A percentile compares a stretch with the other conserved stretches of the same genome.
Evolutionary conservation across 2,113 vertebrate genomes (phyloP).

Genomic region (Columba livia): DNA sequence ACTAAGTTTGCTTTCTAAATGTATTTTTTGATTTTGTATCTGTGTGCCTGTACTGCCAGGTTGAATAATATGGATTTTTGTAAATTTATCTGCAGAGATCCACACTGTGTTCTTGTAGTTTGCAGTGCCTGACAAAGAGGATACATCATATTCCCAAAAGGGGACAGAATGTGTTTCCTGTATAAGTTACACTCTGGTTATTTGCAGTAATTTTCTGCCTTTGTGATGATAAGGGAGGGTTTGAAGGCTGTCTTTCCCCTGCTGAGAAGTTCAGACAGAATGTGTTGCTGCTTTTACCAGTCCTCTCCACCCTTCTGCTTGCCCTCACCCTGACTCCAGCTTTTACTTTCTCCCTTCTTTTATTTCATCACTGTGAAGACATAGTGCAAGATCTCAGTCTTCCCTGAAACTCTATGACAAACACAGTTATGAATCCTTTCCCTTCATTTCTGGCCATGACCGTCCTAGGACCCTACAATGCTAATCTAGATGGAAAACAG

Average conservation of each 20-base stretch:
- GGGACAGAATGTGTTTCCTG: background rate
- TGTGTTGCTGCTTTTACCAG: background rate
- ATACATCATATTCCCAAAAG: background rate
- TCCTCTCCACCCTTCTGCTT: background rate
- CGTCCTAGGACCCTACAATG: accelerated
- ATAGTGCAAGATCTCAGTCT: background rate
- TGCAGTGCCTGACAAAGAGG: background rate
- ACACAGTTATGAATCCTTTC: background rate
- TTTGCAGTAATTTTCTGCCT: background rate
- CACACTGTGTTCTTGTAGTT: background rate
- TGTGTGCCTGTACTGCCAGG: background rate
- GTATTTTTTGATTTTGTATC: background rate
- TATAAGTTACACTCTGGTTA: background rate
- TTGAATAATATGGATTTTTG: background rate
- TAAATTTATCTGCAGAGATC: background rate
- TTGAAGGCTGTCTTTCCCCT: background rate
- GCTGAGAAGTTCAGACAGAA: background rate
- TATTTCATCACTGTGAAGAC: background rate
- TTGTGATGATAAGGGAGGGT: background rate
- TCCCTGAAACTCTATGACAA: background rate
- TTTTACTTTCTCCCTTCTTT: background rate
- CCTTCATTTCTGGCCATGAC: background rate
- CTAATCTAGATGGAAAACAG: background rate
- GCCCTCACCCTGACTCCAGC: background rate
- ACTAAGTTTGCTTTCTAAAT: background rate